Evolutionary conservation across 2,888 invertebrate genomes (phyloP).

Genomic region (Drosophila testacea): DNA sequence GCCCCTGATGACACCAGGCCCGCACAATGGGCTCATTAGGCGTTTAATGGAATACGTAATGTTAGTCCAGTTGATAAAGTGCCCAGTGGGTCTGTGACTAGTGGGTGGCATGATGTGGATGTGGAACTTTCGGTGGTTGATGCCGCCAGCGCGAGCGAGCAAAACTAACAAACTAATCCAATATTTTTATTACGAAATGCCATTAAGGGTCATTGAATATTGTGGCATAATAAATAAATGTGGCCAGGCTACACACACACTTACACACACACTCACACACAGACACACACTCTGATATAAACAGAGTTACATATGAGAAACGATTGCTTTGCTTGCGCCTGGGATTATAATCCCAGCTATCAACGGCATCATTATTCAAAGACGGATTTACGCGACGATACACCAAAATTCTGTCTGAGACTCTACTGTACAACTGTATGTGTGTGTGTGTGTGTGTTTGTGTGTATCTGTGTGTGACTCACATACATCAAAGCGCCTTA

Average conservation of each 20-base stretch:
- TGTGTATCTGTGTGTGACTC: conserved; percentile 29
- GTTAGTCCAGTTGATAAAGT: conserved; percentile 69
- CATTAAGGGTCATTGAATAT: conserved; percentile 82
- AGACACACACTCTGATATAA: conserved; percentile 5
- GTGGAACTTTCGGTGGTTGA: conserved; percentile 44
- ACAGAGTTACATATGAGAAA: conserved; percentile 22
- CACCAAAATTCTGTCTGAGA: conserved; percentile 43
- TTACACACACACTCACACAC: conserved; percentile 20
- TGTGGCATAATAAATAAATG: conserved; percentile 80
- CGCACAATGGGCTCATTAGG: conserved; percentile 75
- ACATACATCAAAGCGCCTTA: conserved; percentile 76
- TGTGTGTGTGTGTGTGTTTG: conserved; percentile 22
- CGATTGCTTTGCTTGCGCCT: conserved; percentile 33
- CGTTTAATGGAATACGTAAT: conserved; percentile 79
- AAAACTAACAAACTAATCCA: conserved; percentile 81
- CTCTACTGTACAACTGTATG: neutral
- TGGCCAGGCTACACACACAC: conserved; percentile 44
- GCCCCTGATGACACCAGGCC: conserved; percentile 54
- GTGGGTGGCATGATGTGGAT: conserved; percentile 25
- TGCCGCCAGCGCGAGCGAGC: conserved; percentile 29
- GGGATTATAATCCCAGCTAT: conserved; percentile 72
- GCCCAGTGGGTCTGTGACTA: conserved; percentile 36
- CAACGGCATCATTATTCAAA: conserved; percentile 82
- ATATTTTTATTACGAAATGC: conserved; percentile 81
- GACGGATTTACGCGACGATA: conserved; percentile 72